Evolutionary conservation across 2,797 vertebrate genomes (phyloP), one percentile per base, ranked within the genome.

Genomic region (Malurus splendens): DNA sequence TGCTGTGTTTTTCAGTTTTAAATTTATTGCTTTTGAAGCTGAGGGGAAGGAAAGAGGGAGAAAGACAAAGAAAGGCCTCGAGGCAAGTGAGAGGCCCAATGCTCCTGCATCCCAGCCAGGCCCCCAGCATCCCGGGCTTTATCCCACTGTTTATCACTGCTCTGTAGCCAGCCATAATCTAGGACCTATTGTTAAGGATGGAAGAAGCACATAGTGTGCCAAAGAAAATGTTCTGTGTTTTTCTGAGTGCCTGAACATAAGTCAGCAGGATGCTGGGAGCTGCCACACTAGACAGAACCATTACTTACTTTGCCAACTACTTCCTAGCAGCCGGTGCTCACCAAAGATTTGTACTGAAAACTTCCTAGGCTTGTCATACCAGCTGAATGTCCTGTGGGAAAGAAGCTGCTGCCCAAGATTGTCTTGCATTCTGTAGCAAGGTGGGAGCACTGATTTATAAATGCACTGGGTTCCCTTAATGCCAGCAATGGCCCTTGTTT

Each of bases 141-240:
- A 84, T 95, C 93, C 89, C 74, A 87, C 85, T 90, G 64, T 94
- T 93, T 91, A 94, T 93, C 94, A 54, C 90, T 89, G 74, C 91
- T 92, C 41, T 33, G 45, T 83, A 90, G 93, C 85, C 92, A 94
- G 60, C 67, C 42, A 60, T 59, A 90, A 55, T 82, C 92, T 80
- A 91, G 89, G 66, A 61, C 88, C 87, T 90, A 92, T 92, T 94
- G 93, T 93, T 93, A 91, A 74, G 82, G 48, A 73, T 93, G 67
- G 93, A 94, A 94, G 92, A 87, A 79, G 59, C 39, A 47, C 3
- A 2, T 7, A 82, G 23, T 47, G 39, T 93, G 94, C 92, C 89
- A 91, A 93, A 90, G 76, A 88, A 96, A 95, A 94, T 90, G 82
- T 90, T 94, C 80, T 87, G 36, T 91, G 65, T 91, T 94, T 88